Base-by-base conservation (phyloP, 2,888 invertebrate species). In the Scaptomyza caliginosa region DNA sequence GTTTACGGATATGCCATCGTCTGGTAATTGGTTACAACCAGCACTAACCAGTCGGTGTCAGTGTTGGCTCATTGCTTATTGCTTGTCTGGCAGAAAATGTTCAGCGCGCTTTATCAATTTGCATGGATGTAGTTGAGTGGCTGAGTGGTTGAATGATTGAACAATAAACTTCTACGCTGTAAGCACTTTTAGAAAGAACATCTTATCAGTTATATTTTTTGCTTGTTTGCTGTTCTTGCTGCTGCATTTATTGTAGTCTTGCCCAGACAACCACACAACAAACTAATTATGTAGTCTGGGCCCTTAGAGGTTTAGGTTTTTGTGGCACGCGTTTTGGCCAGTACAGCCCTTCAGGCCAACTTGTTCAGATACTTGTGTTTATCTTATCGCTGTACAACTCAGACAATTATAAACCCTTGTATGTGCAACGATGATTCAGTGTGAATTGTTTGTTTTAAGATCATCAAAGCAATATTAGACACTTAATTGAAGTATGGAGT, bases 11-110 rank as follows among this genome's bases (percentile, higher is more conserved):
- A 21, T 39, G 32, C 40, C 24, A 6, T 21, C 48, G 39, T 57
- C 73, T 68, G 62, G 60, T 43, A 74, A 64, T 84, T 78, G 76
- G 78, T 72, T 83, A 66, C 72, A 75, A 74, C 81, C 64, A 68
- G 71, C 73, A 46, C 71, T 84, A 86, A 77, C 84, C 76, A 77
- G 86, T 80, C 76, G 64, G 50, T 43, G 19, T 68, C 57, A 55
- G 85, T 65, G 51, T 42, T 38, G 56, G 38, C 52, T 54, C 36
- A 49, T 34, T 66, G 58, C 54, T 54, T 40, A 49, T 34, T 66
- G 58, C 54, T 57, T 40, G 73, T 40, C 36, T 42, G 34, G 67
- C 48, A 51, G 16, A 13, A 55, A 13, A 43, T 52, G 36, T 28
- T 26, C 19, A 32, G 36, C 48, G 26, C 40, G 51, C 70, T 50